Base-by-base conservation (phyloP, 2,797 vertebrate species). In the Labeo calbasu region DNA sequence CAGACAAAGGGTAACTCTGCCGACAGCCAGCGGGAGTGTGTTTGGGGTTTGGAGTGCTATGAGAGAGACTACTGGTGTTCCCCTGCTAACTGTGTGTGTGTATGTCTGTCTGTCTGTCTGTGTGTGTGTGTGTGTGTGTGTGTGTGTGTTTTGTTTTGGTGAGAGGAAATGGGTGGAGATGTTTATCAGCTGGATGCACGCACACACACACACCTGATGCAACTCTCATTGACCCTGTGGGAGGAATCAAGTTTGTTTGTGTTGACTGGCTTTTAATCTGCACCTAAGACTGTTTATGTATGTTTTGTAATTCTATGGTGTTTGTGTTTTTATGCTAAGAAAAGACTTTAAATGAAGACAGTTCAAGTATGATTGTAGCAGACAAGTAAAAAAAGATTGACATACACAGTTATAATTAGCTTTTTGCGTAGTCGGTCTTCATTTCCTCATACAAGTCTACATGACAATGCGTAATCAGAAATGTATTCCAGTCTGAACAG, bases 1-100 rank as follows among this genome's bases (percentile, higher is more conserved):
- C 66, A 63, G 59, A 84, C 86, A 77, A 86, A 80, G 66, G 50
- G 65, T 57, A 63, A 77, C 75, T 59, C 40, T 25, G 23, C 51
- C 0, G 32, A 40, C 75, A 79, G 80, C 5, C 66, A 73, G 85
- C 59, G 10, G 57, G 80, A 46, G 75, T 66, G 50, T 77, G 61
- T 85, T 80, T 76, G 61, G 65, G 75, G 70, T 73, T 70, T 82
- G 13, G 46, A 83, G 43, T 48, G 28, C 57, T 81, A 69, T 43
- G 43, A 73, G 50, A 71, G 57, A 21, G 70, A 48, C 57, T 48
- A 23, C 79, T 81, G 72, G 79, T 81, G 73, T 81, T 81, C 50
- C 82, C 72, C 79, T 40, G 14, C 65, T 46, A 55, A 77, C 25
- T 59, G 11, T 77, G 43, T 70, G 66, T 79, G 69, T 66, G 63